Conservation (phyloP, 1,140 invertebrate species). For the Lucilia cuprina region DNA sequence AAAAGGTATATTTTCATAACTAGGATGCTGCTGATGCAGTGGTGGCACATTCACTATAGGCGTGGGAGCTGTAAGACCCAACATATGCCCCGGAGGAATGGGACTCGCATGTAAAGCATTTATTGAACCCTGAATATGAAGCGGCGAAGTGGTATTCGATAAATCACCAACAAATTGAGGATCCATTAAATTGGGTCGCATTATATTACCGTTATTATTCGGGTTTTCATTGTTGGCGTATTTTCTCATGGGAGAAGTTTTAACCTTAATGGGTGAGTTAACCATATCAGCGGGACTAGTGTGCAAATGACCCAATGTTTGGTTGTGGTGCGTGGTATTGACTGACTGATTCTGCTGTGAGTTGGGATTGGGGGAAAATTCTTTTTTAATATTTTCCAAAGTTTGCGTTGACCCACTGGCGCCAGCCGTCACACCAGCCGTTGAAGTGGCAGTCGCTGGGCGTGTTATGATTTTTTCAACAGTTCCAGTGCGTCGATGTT, state of each 20-base stretch:
- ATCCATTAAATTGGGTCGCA: conserved; percentile 20
- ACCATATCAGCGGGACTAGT: neutral
- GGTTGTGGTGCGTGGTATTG: neutral
- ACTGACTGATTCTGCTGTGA: neutral
- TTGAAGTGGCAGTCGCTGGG: neutral
- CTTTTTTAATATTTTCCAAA: conserved; percentile 23
- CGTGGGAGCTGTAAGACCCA: neutral
- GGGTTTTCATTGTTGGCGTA: neutral
- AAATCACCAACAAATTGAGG: neutral
- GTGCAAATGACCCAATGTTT: neutral
- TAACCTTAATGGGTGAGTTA: conserved; percentile 2
- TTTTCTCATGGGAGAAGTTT: conserved; percentile 20
- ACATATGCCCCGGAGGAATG: conserved; percentile 39
- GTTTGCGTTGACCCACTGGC: neutral
- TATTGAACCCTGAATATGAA: conserved; percentile 26
- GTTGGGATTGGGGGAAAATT: conserved; percentile 6
- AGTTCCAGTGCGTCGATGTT: conserved; percentile 45
- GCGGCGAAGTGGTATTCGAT: conserved; percentile 30
- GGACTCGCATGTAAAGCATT: conserved; percentile 48
- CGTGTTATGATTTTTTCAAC: neutral
- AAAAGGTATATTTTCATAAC: conserved; percentile 10
- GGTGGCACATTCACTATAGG: conserved; percentile 18
- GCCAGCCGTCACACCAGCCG: neutral
- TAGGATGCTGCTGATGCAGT: conserved; percentile 14
- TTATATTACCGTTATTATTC: neutral